A percentile compares a stretch with the other conserved stretches of the same genome.
Evolutionary conservation across 2,888 invertebrate genomes (phyloP).

Genomic region (Thereva unica): DNA sequence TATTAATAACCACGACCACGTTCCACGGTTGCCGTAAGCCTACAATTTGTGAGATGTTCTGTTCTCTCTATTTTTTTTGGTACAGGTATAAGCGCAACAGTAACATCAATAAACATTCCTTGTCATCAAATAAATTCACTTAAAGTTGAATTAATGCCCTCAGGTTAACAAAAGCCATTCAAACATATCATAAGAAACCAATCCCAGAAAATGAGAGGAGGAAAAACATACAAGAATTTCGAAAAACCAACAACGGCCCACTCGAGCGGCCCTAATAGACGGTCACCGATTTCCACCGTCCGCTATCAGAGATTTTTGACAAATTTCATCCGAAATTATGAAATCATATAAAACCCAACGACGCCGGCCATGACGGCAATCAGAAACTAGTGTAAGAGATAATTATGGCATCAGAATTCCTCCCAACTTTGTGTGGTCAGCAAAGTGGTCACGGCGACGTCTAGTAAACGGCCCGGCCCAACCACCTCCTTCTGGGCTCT

Average conservation of each 20-base stretch:
- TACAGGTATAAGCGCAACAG: too few relatives aligned
- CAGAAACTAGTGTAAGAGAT: conserved; percentile 28
- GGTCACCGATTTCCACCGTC: not conserved
- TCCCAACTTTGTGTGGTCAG: conserved; percentile 29
- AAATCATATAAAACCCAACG: not conserved
- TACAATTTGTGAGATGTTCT: not conserved
- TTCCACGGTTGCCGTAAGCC: too few relatives aligned
- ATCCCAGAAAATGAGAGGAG: not conserved
- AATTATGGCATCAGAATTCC: conserved; percentile 15
- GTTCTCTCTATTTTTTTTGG: not conserved
- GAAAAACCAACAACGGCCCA: not conserved
- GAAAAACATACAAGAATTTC: too few relatives aligned
- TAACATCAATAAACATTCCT: not conserved
- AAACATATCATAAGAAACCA: not conserved
- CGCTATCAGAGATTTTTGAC: conserved; percentile 14
- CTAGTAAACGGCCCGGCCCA: not conserved
- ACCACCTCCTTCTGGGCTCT: not conserved
- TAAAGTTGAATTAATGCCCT: conserved; percentile 1
- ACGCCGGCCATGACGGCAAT: conserved; percentile 4
- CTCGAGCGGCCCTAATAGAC: not conserved
- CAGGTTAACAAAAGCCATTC: not conserved
- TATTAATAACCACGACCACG: too few relatives aligned
- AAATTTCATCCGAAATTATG: conserved; percentile 24
- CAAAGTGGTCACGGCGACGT: not conserved
- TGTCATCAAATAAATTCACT: not conserved